phyloP scores from a whole-genome alignment of 1,140 invertebrate species.

The Ceratosolen solmsi region DNA sequence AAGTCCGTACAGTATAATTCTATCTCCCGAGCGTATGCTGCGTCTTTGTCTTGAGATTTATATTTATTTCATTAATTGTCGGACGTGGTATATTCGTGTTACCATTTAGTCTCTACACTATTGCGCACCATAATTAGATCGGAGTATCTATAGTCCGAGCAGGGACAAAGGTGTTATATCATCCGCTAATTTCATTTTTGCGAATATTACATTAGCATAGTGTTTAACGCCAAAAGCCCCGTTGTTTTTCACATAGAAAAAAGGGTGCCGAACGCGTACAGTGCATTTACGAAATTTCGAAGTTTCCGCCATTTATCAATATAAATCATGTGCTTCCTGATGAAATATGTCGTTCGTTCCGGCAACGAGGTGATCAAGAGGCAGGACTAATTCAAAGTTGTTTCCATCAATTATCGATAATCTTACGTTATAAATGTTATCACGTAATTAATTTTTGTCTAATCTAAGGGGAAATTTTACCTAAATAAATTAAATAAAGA shows the following conservation, averaged over 20 bases:
- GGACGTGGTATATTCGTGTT: not conserved
- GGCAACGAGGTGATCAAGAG: constrained; percentile 14
- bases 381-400: not conserved
- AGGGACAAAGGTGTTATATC: constrained; percentile 17
- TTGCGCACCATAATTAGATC: constrained; percentile 25
- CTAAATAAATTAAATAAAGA: not conserved
- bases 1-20: not conserved
- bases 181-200: constrained; percentile 12
- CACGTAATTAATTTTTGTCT: not conserved
- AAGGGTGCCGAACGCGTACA: no score
- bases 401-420: not conserved
- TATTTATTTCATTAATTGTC: not conserved
- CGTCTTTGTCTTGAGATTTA: not conserved
- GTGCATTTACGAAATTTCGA: no score
- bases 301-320: constrained; percentile 36
- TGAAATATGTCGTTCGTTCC: constrained; percentile 35
- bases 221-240: no score
- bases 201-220: no score
- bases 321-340: constrained; percentile 34
- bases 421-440: not conserved
- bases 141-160: not conserved
- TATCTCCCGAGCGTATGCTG: not conserved
- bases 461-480: not conserved
- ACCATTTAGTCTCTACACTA: not conserved
- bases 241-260: no score